These are phyloP conservation scores for Oedothorax gibbosus DNA, from an alignment of 1,140 invertebrate species.

Conservation along the genomic window DNA sequence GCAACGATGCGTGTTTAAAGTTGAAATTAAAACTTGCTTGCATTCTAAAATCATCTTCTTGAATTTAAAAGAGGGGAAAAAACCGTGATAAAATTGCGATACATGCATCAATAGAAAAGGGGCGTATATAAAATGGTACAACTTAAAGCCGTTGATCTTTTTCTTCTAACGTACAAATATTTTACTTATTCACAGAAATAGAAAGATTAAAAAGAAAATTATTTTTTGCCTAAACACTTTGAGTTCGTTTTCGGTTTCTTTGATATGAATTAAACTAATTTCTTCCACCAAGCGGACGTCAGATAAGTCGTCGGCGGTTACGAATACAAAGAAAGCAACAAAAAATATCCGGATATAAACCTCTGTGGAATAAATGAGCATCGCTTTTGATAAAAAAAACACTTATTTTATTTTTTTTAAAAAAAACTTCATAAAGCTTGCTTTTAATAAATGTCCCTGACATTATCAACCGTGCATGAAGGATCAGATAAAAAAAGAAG, in stretches of 20 bases:
- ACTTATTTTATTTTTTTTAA: constrained; percentile 23
- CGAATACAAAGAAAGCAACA: constrained; percentile 20
- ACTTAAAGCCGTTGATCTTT: too few species aligned
- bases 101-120: too few species aligned
- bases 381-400: constrained; percentile 18
- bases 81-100: too few species aligned
- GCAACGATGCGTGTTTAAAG: too few species aligned
- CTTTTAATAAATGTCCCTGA: constrained; percentile 42
- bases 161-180: too few species aligned
- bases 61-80: too few species aligned
- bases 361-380: constrained; percentile 31
- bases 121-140: too few species aligned
- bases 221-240: not conserved
- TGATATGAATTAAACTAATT: constrained; percentile 26
- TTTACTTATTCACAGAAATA: too few species aligned
- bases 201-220: too few species aligned
- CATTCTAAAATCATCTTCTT: too few species aligned
- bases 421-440: constrained; percentile 17
- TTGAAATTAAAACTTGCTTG: too few species aligned
- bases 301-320: constrained; percentile 3
- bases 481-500: constrained; percentile 8
- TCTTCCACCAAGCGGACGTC: not conserved
- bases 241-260: constrained; percentile 28
- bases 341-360: constrained; percentile 10
- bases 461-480: constrained; percentile 20